phyloP scores from a whole-genome alignment of 2,113 vertebrate genomes.

The Colistium nudipinnis region DNA sequence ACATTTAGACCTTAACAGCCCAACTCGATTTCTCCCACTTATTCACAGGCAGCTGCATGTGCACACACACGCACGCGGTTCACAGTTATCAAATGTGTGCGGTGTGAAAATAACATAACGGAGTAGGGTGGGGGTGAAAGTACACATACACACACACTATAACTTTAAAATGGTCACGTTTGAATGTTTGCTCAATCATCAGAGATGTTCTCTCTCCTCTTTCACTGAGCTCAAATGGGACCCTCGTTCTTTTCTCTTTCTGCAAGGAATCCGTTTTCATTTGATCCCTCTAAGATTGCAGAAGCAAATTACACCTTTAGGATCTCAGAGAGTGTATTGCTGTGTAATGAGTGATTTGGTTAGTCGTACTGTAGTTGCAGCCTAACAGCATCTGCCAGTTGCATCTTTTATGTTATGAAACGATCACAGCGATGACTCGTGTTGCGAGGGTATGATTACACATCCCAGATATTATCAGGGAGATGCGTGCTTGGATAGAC shows the following conservation, averaged over 20 bases:
- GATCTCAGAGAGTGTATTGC: conserved; percentile 1
- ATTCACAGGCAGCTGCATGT: neutral
- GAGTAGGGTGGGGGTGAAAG: neutral
- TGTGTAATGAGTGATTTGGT: conserved; percentile 16
- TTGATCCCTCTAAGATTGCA: conserved; percentile 7
- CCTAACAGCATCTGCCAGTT: conserved; percentile 16
- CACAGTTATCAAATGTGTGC: conserved; percentile 2
- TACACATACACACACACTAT: neutral
- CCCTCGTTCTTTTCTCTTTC: neutral
- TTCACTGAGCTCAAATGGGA: neutral
- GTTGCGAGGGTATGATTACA: neutral
- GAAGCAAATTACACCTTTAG: conserved; percentile 12
- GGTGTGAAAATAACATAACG: neutral
- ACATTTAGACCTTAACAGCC: conserved; percentile 50
- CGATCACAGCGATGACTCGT: conserved; percentile 13
- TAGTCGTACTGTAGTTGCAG: conserved; percentile 10
- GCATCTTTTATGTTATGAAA: conserved; percentile 4
- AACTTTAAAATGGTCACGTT: neutral
- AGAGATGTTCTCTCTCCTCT: neutral
- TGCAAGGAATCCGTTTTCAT: neutral
- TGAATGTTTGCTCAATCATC: conserved; percentile 3
- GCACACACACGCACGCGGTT: neutral
- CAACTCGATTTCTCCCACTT: conserved; percentile 21
- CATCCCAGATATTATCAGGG: neutral
- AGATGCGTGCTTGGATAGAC: neutral